phyloP scores from a whole-genome alignment of 2,888 invertebrate species.

The Dynastes hyllus region DNA sequence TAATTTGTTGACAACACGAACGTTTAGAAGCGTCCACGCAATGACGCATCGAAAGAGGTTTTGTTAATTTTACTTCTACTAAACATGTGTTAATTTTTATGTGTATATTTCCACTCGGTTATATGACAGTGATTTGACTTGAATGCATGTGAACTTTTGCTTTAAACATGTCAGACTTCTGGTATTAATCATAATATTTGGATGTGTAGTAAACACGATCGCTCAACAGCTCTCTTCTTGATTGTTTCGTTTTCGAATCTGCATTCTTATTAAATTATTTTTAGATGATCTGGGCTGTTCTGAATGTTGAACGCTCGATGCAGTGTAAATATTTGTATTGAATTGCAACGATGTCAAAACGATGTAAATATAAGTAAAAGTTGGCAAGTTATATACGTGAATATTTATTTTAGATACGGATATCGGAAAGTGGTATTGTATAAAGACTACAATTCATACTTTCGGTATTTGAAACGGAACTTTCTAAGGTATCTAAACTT shows the following conservation, averaged over 20 bases:
- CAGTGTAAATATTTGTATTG: slow-evolving; percentile 39
- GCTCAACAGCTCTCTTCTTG: slow-evolving; percentile 64
- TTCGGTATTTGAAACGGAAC: too few species aligned
- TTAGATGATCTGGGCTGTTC: slow-evolving; percentile 52
- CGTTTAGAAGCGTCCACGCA: background rate
- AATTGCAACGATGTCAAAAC: slow-evolving; percentile 37
- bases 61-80: slow-evolving; percentile 10
- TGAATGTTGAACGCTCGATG: slow-evolving; percentile 16
- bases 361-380: slow-evolving; percentile 35
- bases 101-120: slow-evolving; percentile 30
- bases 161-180: slow-evolving; percentile 51
- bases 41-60: background rate
- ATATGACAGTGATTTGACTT: slow-evolving; percentile 52
- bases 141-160: slow-evolving; percentile 49
- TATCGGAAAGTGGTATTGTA: background rate
- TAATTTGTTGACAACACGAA: slow-evolving; percentile 19
- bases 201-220: slow-evolving; percentile 64
- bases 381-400: slow-evolving; percentile 23
- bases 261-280: slow-evolving; percentile 61
- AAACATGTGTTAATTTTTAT: slow-evolving; percentile 46
- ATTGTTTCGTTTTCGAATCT: slow-evolving; percentile 60
- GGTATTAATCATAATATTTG: slow-evolving; percentile 67
- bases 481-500: too few species aligned
- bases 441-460: background rate
- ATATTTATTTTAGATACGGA: slow-evolving; percentile 13